Evolutionary conservation across 2,797 vertebrate genomes (phyloP), one percentile per base, ranked within the genome.

Genomic region (Girardinus metallicus): DNA sequence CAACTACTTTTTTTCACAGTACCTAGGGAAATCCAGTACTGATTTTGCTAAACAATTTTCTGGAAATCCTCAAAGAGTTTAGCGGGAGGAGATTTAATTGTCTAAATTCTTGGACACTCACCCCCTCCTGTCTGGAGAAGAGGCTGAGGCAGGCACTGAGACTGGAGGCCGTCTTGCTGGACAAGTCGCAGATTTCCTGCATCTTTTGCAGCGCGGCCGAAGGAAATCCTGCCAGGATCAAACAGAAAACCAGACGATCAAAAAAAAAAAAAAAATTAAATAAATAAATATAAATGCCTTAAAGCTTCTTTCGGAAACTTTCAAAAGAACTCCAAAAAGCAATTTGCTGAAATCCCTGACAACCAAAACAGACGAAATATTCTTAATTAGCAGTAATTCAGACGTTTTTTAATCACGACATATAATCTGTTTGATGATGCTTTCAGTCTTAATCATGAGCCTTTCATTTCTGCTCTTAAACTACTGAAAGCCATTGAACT

Each of bases 121-220:
- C 98, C 96, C 94, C 96, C 88, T 99, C 96, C 86, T 97, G 97
- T 85, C 91, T 97, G 85, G 95, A 96, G 91, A 98, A 96, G 51
- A 98, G 93, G 78, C 94, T 91, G 79, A 99, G 95, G 86, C 98
- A 99, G 79, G 96, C 90, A 18, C 87, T 92, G 80, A 99, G 91
- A 70, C 94, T 95, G 74, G 94, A 94, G 74, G 94, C 96, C 26
- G 97, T 97, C 89, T 97, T 94, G 70, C 94, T 94, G 76, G 98
- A 98, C 77, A 97, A 87, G 86, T 97, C 96, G 49, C 96, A 96
- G 84, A 98, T 95, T 26, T 95, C 95, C 81, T 96, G 95, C 74
- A 97, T 94, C 93, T 97, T 97, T 87, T 97, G 96, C 74, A 97
- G 85, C 15, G 97, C 77, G 0, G 86, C 71, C 44, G 94, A 80